These are phyloP conservation scores for Apogon talboti DNA, from an alignment of 2,797 vertebrate genomes.

Conservation along the genomic window DNA sequence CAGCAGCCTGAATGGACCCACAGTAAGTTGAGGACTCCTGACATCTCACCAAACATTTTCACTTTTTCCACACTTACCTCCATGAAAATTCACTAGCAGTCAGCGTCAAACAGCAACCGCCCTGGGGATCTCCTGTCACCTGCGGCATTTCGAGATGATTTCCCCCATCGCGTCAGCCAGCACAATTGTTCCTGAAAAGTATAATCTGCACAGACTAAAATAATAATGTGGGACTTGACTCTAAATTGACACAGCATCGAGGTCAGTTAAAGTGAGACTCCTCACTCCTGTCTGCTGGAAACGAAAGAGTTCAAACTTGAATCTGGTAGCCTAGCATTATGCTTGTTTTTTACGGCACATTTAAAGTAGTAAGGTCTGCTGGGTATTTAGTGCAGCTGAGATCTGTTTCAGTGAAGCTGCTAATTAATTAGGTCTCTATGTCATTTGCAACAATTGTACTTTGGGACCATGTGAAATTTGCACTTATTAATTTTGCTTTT, in stretches of 20 bases:
- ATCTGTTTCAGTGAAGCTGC: conserved; percentile 61
- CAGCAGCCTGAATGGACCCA: conserved; percentile 14
- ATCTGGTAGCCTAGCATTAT: background rate
- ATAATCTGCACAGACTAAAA: conserved; percentile 49
- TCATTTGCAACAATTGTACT: conserved; percentile 43
- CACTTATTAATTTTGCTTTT: conserved; percentile 53
- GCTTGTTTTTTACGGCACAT: conserved; percentile 1
- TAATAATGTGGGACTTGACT: conserved; percentile 40
- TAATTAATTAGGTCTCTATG: conserved; percentile 68
- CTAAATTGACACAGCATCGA: background rate
- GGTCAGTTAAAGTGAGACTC: conserved; percentile 23
- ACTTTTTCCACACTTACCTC: conserved; percentile 37
- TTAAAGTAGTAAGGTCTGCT: conserved; percentile 30
- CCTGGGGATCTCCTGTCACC: conserved; percentile 71
- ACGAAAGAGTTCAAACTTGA: background rate
- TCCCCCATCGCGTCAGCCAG: conserved; percentile 28
- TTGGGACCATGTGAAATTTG: conserved; percentile 39
- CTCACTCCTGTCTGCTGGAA: background rate
- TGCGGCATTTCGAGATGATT: conserved; percentile 47
- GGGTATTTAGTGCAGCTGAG: conserved; percentile 54
- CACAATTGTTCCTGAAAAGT: conserved; percentile 55
- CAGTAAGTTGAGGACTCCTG: conserved; percentile 34
- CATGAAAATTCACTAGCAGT: conserved; percentile 63
- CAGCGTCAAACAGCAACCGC: conserved; percentile 47
- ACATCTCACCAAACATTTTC: conserved; percentile 46